Evolutionary conservation across 1,140 invertebrate genomes (phyloP), one percentile per base, ranked within the genome.

Genomic region (Drosophila bocki): DNA sequence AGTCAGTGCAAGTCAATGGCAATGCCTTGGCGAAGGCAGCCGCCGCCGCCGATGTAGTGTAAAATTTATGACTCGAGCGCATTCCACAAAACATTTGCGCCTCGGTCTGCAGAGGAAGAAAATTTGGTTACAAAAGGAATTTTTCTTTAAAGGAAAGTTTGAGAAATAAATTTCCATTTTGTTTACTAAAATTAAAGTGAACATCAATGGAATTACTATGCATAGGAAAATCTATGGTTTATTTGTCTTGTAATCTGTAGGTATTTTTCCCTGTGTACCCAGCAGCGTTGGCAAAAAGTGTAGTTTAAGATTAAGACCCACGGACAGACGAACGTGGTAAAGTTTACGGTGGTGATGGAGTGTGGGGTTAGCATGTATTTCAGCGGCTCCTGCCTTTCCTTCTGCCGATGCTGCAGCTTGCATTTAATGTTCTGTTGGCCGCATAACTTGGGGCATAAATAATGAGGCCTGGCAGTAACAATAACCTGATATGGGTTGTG

Each of bases 71-170:
- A 88, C 84, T 88, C 64, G 59, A 88, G 84, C 80, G 81, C 85
- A 88, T 88, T 88, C 87, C 81, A 72, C 85, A 90, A 88, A 90
- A 88, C 84, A 88, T 88, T 88, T 90, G 74, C 81, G 85, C 83
- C 77, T 87, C 54, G 62, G 68, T 63, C 54, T 60, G 11, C 62
- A 70, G 17, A 12, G 39, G 0, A 8, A 29, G 9, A 53, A 69
- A 33, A n/a, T 13, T 7, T 2, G 0, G 1, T 0, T 15, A 0
- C 11, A 15, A 32, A 19, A 1, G 22, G 22, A 22, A 22, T 22
- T 22, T 22, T 22, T 22, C 22, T 22, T 11, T 0, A 9, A 15
- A 3, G 5, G 11, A 11, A 17, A 11, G 1, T 33, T 33, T 47
- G 0, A 2, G 3, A 19, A 58, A 13, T 17, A 42, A 6, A 17